These are phyloP conservation scores for Lophotriccus pileatus DNA, from an alignment of 2,797 vertebrate species.

Conservation along the genomic window DNA sequence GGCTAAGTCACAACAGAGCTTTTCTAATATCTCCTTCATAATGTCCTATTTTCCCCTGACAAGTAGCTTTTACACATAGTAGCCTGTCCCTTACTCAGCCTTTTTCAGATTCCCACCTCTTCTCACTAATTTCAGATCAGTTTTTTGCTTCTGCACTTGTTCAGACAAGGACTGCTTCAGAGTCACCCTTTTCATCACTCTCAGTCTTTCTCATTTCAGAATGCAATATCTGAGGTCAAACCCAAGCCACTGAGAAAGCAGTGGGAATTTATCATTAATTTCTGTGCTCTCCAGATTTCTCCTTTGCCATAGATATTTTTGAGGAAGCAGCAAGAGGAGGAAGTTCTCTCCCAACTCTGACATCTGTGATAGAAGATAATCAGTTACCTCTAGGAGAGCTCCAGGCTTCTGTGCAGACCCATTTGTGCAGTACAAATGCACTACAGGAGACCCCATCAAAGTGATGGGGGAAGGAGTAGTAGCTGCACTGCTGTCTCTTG, in stretches of 20 bases:
- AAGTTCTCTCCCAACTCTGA: background rate
- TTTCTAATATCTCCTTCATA: background rate
- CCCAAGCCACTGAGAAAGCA: background rate
- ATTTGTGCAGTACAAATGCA: background rate
- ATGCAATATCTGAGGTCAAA: background rate
- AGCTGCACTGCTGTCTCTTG: background rate
- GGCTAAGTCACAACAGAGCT: background rate
- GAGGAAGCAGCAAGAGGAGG: background rate
- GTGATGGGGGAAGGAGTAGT: accelerated
- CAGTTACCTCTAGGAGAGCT: background rate
- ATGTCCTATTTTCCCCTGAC: background rate
- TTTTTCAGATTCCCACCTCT: background rate
- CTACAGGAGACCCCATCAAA: accelerated
- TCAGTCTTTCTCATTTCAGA: background rate
- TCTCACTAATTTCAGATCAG: background rate
- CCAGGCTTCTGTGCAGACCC: background rate
- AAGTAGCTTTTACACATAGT: background rate
- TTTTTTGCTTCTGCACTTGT: background rate
- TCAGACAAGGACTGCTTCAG: background rate
- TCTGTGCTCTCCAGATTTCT: background rate
- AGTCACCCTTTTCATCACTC: background rate
- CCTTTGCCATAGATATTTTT: background rate
- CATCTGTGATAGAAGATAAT: background rate
- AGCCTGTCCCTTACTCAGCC: background rate
- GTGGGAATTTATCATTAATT: background rate